Evolutionary conservation across 2,888 invertebrate species (phyloP).

Genomic region (Criorhina ranunculi): DNA sequence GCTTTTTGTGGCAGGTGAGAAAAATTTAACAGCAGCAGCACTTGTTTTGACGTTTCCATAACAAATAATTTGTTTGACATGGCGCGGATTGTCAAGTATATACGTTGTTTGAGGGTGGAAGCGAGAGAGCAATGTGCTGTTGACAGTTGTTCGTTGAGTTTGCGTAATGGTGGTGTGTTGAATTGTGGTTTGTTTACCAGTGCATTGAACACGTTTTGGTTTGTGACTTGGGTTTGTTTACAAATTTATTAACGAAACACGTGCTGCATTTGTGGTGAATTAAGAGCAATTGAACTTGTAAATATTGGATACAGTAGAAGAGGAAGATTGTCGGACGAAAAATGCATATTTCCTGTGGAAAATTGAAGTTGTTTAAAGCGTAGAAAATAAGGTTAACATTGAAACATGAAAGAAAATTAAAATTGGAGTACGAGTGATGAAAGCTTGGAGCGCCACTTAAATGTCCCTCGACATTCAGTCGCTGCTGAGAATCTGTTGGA

Average conservation of each 20-base stretch:
- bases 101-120: constrained; percentile 35
- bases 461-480: too few relatives aligned
- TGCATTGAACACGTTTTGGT: constrained; percentile 64
- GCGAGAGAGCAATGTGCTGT: constrained; percentile 25
- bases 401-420: too few relatives aligned
- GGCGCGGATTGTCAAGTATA: constrained; percentile 41
- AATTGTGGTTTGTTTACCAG: constrained; percentile 58
- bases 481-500: too few relatives aligned
- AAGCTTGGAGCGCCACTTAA: too few relatives aligned
- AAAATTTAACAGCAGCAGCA: constrained; percentile 48
- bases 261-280: constrained; percentile 37
- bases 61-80: constrained; percentile 67
- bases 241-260: constrained; percentile 61
- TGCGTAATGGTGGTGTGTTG: constrained; percentile 50
- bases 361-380: too few relatives aligned
- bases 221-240: constrained; percentile 67
- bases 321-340: not conserved
- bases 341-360: too few relatives aligned
- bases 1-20: constrained; percentile 66
- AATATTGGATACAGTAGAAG: constrained; percentile 22
- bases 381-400: too few relatives aligned
- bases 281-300: constrained; percentile 55
- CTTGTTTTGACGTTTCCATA: constrained; percentile 77
- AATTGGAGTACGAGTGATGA: too few relatives aligned
- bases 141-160: constrained; percentile 62